Percentiles rank a stretch among this genome's conserved stretches.
These are phyloP conservation scores for Orius insidiosus DNA, from an alignment of 1,140 invertebrate species.

Conservation along the genomic window DNA sequence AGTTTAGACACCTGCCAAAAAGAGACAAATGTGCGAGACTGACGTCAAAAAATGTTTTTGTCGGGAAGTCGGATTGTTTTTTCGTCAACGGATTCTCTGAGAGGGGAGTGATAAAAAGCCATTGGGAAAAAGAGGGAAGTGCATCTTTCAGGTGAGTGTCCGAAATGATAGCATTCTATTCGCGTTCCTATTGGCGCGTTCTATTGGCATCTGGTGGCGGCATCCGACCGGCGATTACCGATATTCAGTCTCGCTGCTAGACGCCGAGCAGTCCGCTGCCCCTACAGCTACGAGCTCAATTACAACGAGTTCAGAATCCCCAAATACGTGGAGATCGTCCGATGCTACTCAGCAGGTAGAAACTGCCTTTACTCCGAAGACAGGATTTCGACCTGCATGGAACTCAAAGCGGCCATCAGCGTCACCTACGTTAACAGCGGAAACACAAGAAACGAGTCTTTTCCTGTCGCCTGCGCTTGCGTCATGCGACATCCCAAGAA, in stretches of 20 bases:
- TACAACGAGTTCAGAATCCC: not conserved
- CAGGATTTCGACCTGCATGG: not conserved
- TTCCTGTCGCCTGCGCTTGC: constrained; percentile 1
- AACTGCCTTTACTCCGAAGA: not conserved
- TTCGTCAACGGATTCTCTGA: too few relatives aligned
- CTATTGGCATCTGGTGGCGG: too few relatives aligned
- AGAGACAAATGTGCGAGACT: too few relatives aligned
- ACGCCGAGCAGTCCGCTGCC: not conserved
- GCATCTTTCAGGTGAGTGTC: too few relatives aligned
- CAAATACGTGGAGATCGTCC: not conserved
- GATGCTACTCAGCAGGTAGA: not conserved
- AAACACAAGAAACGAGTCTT: not conserved
- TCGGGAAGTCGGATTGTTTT: too few relatives aligned
- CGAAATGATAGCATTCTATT: too few relatives aligned
- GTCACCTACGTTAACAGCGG: not conserved
- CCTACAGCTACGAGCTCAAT: not conserved
- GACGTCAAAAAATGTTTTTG: too few relatives aligned
- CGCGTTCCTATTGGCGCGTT: too few relatives aligned
- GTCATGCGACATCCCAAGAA: constrained; percentile 3
- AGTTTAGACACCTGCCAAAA: too few relatives aligned
- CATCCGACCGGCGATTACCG: too few relatives aligned
- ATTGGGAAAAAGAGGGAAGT: too few relatives aligned
- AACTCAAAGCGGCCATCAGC: not conserved
- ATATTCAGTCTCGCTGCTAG: not conserved
- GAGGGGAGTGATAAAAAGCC: too few relatives aligned